phyloP scores from a whole-genome alignment of 2,113 vertebrate species.

The Carlito syrichta region DNA sequence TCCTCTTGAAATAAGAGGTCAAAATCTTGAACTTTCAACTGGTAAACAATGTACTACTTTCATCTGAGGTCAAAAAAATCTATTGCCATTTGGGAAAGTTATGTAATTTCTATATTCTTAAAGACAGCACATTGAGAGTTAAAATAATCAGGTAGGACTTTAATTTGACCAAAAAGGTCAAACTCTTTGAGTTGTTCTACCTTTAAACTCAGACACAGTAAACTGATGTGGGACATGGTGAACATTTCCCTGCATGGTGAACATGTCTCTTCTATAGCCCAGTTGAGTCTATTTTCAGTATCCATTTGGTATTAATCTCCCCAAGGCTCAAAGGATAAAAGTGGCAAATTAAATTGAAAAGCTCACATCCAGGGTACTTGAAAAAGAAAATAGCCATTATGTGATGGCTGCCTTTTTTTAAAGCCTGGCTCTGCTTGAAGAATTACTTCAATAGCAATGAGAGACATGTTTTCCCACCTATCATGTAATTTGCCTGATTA shows the following conservation, averaged over 20 bases:
- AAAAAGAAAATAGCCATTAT: slow-evolving; percentile 7
- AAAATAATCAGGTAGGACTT: neutral
- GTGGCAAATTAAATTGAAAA: neutral
- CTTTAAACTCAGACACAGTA: neutral
- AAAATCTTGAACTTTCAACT: neutral
- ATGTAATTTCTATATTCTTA: neutral
- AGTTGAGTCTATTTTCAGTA: neutral
- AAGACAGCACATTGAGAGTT: neutral
- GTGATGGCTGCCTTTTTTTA: neutral
- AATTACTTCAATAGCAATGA: neutral
- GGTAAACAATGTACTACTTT: neutral
- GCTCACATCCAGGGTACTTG: neutral
- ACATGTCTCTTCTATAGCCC: neutral
- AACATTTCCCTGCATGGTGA: neutral
- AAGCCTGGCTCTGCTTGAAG: neutral
- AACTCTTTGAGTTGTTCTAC: neutral
- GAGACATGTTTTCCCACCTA: neutral
- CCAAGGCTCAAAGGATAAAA: slow-evolving; percentile 6
- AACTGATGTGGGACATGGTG: neutral
- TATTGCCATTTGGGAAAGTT: neutral
- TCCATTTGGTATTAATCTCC: slow-evolving; percentile 4
- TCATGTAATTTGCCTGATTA: neutral
- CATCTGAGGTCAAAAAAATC: neutral
- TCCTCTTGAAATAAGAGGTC: neutral
- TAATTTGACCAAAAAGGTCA: neutral